phyloP scores from a whole-genome alignment of 30 jellyfish, hydroid and myxozoan genomes.

The Mastigias papua region DNA sequence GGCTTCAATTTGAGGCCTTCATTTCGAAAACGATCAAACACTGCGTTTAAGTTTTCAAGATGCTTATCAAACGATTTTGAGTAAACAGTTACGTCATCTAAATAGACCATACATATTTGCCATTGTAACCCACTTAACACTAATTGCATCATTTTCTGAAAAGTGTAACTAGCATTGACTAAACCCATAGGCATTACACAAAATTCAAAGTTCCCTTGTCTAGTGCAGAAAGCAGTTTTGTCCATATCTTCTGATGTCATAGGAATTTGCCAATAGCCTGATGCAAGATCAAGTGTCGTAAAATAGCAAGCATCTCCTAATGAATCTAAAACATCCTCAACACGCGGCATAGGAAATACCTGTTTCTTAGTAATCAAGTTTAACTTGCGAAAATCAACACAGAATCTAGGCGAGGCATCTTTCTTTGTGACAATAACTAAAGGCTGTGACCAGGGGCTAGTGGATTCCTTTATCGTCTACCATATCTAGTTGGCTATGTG shows the following conservation, averaged over 20 bases:
- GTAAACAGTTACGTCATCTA: conserved; percentile 68
- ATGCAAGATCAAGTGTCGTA: conserved; percentile 65
- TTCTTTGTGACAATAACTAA: conserved; percentile 34
- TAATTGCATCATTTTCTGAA: conserved; percentile 52
- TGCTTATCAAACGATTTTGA: conserved; percentile 43
- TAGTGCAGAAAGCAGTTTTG: conserved; percentile 46
- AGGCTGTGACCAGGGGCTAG: conserved; percentile 52
- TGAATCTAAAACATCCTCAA: conserved; percentile 47
- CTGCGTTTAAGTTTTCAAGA: conserved; percentile 16
- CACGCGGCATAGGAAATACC: conserved; percentile 72
- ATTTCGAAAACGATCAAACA: conserved; percentile 38
- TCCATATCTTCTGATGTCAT: conserved; percentile 31
- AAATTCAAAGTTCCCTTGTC: conserved; percentile 41
- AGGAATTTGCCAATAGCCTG: conserved; percentile 71
- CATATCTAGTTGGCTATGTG: conserved; percentile 32
- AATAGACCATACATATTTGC: conserved; percentile 50
- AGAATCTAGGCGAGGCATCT: conserved; percentile 63
- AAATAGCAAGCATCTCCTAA: conserved; percentile 54
- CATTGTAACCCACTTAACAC: conserved; percentile 58
- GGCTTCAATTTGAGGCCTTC: conserved; percentile 57
- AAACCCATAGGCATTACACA: conserved; percentile 59
- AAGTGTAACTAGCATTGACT: conserved; percentile 41
- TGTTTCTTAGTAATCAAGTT: conserved; percentile 46
- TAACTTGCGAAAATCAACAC: conserved; percentile 38
- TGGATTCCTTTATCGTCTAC: conserved; percentile 24